phyloP scores from a whole-genome alignment of 2,888 invertebrate genomes.

The Embidobia sp. region DNA sequence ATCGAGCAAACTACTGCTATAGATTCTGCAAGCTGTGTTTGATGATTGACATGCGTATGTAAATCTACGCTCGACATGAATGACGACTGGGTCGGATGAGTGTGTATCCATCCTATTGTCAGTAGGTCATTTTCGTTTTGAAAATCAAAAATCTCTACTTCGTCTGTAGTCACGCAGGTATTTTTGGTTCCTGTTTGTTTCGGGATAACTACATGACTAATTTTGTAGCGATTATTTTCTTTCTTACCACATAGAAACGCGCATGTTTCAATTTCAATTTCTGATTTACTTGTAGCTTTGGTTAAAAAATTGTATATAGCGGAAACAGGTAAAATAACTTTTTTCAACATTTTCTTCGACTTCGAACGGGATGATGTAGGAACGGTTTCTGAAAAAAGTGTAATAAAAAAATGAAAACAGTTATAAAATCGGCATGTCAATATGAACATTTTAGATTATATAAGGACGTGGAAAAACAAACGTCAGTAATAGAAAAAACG shows the following conservation, averaged over 20 bases:
- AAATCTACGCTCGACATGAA: conserved; percentile 13
- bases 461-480: too few relatives aligned
- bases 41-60: not conserved
- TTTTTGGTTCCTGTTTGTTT: conserved; percentile 2
- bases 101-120: conserved; percentile 10
- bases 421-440: too few relatives aligned
- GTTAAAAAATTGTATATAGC: conserved; percentile 12
- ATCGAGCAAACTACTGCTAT: conserved; percentile 8
- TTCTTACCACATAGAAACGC: not conserved
- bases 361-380: not conserved
- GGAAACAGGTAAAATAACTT: conserved; percentile 6
- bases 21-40: conserved; percentile 3
- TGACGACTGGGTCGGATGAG: conserved; percentile 8
- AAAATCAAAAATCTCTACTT: not conserved
- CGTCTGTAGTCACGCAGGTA: conserved; percentile 1
- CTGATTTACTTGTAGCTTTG: conserved; percentile 1
- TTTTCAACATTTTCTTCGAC: not conserved
- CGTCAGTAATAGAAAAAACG: too few relatives aligned
- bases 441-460: too few relatives aligned
- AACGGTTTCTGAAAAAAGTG: too few relatives aligned
- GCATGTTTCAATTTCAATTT: conserved; percentile 6
- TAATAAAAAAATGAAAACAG: too few relatives aligned
- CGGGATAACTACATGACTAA: not conserved
- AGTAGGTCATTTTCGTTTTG: not conserved
- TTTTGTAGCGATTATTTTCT: not conserved